Evolutionary conservation across 2,113 vertebrate genomes (phyloP), one percentile per base, ranked within the genome.

Genomic region (Apteryx owenii): DNA sequence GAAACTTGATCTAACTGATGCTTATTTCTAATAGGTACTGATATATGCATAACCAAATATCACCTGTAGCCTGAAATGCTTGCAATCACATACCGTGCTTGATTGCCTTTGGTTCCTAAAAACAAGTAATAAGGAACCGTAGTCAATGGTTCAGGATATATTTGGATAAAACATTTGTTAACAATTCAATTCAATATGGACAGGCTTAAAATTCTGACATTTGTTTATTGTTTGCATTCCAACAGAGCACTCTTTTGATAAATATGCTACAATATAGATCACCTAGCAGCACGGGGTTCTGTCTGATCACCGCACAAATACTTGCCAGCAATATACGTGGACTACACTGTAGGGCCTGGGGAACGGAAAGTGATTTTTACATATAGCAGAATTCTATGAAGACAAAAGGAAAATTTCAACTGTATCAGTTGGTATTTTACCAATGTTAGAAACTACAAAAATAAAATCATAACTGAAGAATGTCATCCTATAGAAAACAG

Each of bases 241-340:
- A 31, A 31, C 2, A n/a, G 56, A 71, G 81, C 15, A 22, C 58
- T 71, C 19, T 69, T 16, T 3, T 7, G 77, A 48, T 51, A 42
- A 70, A 81, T 26, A 31, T 1, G 9, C 21, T 26, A 7, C n/a
- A 25, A 10, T 31, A 65, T 64, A 36, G 5, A 31, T 14, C 48
- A 51, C 15, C 40, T 46, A 25, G 21, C 54, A 76, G 15, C 9
- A 7, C 1, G 12, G 19, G 38, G 29, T 48, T 50, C 65, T 21
- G 26, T 29, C 22, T 9, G 29, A 26, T 22, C 9, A 2, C 61
- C 40, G 62, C 40, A 17, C 25, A 44, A 81, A 58, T 25, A 6
- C 5, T 5, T 23, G 33, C 38, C 7, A 5, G 19, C 3, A 21
- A 5, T 5, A 31, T 44, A 19, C 1, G 1, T 0, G 17, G 62